These are phyloP conservation scores for Lasioglossum figueresi DNA, from an alignment of 2,888 invertebrate species.

Conservation along the genomic window DNA sequence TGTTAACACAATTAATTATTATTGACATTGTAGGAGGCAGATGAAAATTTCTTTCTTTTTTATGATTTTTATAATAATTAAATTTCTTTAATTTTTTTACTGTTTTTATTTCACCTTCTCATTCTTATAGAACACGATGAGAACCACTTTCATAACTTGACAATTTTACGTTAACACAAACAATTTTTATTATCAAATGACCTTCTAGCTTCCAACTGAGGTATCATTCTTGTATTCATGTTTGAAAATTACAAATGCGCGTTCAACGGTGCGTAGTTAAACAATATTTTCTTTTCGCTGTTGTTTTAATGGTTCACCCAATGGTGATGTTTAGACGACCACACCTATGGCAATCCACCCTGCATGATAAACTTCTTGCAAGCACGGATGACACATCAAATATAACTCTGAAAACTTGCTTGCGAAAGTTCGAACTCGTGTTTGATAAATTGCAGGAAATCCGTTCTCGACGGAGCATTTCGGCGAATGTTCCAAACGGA, in stretches of 20 bases:
- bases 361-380: background rate
- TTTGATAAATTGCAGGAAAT: background rate
- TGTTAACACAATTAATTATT: too few relatives aligned
- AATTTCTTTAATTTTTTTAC: too few relatives aligned
- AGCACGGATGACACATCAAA: background rate
- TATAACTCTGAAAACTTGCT: background rate
- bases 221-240: background rate
- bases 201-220: too few relatives aligned
- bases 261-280: background rate
- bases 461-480: background rate
- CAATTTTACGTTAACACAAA: too few relatives aligned
- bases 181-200: too few relatives aligned
- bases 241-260: background rate
- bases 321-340: background rate
- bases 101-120: too few relatives aligned
- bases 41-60: too few relatives aligned
- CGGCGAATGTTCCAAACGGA: background rate
- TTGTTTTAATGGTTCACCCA: background rate
- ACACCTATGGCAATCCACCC: background rate
- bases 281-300: background rate
- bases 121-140: too few relatives aligned
- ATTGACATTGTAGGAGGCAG: too few relatives aligned
- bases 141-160: too few relatives aligned
- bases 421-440: background rate
- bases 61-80: too few relatives aligned